phyloP scores from a whole-genome alignment of 2,113 vertebrate genomes.

The Sula dactylatra region DNA sequence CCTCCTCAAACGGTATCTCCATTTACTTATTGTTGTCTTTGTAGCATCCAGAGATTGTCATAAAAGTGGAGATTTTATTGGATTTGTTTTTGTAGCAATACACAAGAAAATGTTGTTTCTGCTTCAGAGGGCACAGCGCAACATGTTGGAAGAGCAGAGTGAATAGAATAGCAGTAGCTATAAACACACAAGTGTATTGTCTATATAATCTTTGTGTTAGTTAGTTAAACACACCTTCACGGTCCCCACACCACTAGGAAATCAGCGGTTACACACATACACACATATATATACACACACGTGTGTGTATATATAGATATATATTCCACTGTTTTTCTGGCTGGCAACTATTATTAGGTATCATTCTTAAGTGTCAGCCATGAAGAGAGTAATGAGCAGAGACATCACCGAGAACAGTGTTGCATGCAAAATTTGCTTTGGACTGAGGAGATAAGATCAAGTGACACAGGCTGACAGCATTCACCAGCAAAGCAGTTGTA shows the following conservation, averaged over 20 bases:
- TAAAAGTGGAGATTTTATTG: neutral
- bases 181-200: neutral
- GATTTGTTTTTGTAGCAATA: neutral
- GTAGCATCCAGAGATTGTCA: neutral
- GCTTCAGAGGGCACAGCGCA: neutral
- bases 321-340: neutral
- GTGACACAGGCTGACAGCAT: neutral
- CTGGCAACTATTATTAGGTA: neutral
- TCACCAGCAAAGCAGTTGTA: neutral
- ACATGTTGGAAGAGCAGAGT: neutral
- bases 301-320: no score
- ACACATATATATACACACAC: rapidly evolving
- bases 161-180: neutral
- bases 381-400: neutral
- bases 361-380: neutral
- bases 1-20: neutral
- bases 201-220: neutral
- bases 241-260: neutral
- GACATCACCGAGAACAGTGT: neutral
- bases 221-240: neutral
- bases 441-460: neutral
- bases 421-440: neutral
- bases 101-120: neutral
- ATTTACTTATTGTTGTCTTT: neutral
- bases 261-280: neutral